Base-by-base conservation (phyloP, 2,888 invertebrate species). In the Drosophila phalerata region DNA sequence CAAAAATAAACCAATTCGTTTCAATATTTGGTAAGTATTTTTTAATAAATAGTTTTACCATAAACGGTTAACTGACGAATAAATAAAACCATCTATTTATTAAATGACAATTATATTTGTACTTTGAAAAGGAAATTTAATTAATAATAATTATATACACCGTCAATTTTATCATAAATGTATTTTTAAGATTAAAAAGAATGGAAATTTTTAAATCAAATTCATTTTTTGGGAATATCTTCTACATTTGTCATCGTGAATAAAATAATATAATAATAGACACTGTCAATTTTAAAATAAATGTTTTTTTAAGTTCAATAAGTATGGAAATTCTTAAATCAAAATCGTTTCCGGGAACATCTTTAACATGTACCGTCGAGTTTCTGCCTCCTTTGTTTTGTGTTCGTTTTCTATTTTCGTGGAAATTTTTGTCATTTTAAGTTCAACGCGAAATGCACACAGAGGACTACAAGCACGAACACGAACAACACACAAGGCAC, bases 361-460 rank as follows among this genome's bases (percentile, higher is more conserved):
- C 48, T 17, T 48, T 5, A 10, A 5, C 48, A 45, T 69, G 25
- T 52, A 15, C 38, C 48, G 43, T 34, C 37, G 25, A 28, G 19
- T 28, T 40, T 30, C 51, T 37, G 64, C 51, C 43, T 70, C 55
- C 57, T 67, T 58, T 40, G 61, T 13, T 30, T 17, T 49, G 11
- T 43, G 11, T n/a, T 48, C 47, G 57, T 68, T 70, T 66, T 70
- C 55, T 63, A 57, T 69, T 70, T 67, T 71, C 64, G 53, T 66
- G 67, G 66, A 64, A 80, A 72, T 81, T 81, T 80, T 77, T 80
- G 81, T 72, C 84, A 77, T 72, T 77, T 83, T 77, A 74, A 77
- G 84, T 77, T 77, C 70, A 67, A 65, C 75, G 70, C 63, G 72
- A 77, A 83, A 70, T 74, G 84, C 81, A 77, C 77, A 82, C 37